Evolutionary conservation across 2,113 vertebrate genomes (phyloP).

Genomic region (Mastomys natalensis): DNA sequence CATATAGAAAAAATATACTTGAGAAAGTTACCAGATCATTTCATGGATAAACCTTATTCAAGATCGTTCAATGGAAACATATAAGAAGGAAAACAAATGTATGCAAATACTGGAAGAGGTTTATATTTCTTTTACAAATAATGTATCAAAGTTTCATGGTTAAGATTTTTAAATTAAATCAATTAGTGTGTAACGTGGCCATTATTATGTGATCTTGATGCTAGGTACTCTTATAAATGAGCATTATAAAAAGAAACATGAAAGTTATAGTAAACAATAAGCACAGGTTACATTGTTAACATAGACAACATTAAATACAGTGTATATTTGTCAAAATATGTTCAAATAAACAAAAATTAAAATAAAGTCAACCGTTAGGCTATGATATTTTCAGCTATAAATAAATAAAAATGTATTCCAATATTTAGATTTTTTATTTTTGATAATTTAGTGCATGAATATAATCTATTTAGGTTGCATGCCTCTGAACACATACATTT

Average conservation of each 20-base stretch:
- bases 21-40: background rate
- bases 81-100: background rate
- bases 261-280: background rate
- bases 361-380: background rate
- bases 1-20: background rate
- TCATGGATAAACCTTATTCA: background rate
- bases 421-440: background rate
- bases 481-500: background rate
- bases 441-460: background rate
- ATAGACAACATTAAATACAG: background rate
- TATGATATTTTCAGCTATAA: background rate
- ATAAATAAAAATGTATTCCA: background rate
- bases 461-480: background rate
- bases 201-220: background rate
- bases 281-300: background rate
- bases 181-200: background rate
- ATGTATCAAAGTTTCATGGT: background rate
- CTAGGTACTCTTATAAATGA: background rate
- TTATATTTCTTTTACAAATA: slow-evolving; percentile 25
- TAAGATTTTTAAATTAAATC: background rate
- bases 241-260: background rate
- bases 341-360: background rate
- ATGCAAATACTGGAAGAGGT: background rate
- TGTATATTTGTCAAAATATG: background rate
- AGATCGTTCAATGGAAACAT: background rate